Conservation (phyloP, 2,797 vertebrate species). For the Gambelia wislizenii region DNA sequence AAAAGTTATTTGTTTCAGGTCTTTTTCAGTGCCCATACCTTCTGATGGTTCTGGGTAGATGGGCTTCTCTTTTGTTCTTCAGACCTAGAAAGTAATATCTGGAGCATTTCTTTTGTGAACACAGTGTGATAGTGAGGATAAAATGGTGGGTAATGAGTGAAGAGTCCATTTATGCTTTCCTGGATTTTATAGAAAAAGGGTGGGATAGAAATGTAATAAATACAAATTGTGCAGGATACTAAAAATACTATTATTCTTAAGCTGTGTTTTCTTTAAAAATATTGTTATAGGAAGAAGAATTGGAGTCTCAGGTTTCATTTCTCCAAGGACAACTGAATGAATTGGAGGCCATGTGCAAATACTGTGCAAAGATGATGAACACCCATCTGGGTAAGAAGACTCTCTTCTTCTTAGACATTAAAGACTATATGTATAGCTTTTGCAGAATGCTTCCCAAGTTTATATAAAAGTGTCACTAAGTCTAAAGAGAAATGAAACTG, state of each 20-base stretch:
- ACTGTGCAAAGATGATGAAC: slow-evolving; percentile 97
- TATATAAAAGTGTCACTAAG: slow-evolving; percentile 15
- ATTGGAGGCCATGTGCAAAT: slow-evolving; percentile 98
- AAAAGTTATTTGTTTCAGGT: neutral
- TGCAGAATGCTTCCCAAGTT: slow-evolving; percentile 24
- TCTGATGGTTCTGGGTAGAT: too few relatives aligned
- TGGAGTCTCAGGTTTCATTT: slow-evolving; percentile 95
- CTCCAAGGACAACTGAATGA: slow-evolving; percentile 98
- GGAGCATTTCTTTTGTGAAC: too few relatives aligned
- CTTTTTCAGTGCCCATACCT: neutral
- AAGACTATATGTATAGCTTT: slow-evolving; percentile 25
- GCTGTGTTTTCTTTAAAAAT: slow-evolving; percentile 32
- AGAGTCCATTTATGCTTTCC: neutral
- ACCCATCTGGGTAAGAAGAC: slow-evolving; percentile 91
- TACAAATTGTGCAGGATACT: neutral
- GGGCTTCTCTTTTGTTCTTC: too few relatives aligned
- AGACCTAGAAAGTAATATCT: too few relatives aligned
- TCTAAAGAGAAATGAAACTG: neutral
- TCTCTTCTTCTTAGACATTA: neutral
- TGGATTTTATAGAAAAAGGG: neutral
- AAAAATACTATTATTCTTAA: neutral
- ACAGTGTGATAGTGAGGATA: neutral
- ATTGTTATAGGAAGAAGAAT: slow-evolving; percentile 89
- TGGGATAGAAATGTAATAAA: neutral
- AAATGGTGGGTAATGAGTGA: neutral